Percentiles rank a stretch among this genome's conserved stretches.
Evolutionary conservation across 2,888 invertebrate species (phyloP).

Genomic region (Sphaerophoria taeniata): DNA sequence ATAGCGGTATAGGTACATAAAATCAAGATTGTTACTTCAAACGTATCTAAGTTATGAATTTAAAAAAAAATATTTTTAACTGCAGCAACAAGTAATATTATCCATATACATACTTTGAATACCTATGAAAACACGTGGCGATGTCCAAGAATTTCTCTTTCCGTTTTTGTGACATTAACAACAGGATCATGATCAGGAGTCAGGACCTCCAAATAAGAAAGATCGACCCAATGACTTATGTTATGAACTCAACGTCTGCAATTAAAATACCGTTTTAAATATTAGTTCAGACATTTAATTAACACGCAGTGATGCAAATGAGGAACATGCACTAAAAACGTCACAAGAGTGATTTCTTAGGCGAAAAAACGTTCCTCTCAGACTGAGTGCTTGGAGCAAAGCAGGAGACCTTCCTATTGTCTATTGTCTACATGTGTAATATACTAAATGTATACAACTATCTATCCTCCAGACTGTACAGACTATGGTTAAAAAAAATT

Average conservation of each 20-base stretch:
- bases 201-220: constrained; percentile 56
- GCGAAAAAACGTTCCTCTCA: constrained; percentile 29
- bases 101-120: too few relatives aligned
- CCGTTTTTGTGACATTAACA: constrained; percentile 33
- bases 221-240: constrained; percentile 65
- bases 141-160: constrained; percentile 59
- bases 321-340: constrained; percentile 69
- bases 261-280: constrained; percentile 72
- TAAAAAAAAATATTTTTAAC: too few relatives aligned
- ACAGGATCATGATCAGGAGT: constrained; percentile 41
- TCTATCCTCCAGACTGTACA: too few relatives aligned
- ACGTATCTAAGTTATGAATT: too few relatives aligned
- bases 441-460: too few relatives aligned
- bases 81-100: too few relatives aligned
- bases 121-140: constrained; percentile 54
- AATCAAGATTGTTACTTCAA: too few relatives aligned
- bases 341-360: constrained; percentile 25
- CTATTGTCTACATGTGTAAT: too few relatives aligned
- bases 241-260: constrained; percentile 61
- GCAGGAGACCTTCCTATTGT: too few relatives aligned
- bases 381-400: constrained; percentile 49
- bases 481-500: too few relatives aligned
- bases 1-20: too few relatives aligned
- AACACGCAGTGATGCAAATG: constrained; percentile 73
- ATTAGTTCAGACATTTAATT: constrained; percentile 74